Conservation (phyloP, 1,140 invertebrate species). For the Drosophila truncata region DNA sequence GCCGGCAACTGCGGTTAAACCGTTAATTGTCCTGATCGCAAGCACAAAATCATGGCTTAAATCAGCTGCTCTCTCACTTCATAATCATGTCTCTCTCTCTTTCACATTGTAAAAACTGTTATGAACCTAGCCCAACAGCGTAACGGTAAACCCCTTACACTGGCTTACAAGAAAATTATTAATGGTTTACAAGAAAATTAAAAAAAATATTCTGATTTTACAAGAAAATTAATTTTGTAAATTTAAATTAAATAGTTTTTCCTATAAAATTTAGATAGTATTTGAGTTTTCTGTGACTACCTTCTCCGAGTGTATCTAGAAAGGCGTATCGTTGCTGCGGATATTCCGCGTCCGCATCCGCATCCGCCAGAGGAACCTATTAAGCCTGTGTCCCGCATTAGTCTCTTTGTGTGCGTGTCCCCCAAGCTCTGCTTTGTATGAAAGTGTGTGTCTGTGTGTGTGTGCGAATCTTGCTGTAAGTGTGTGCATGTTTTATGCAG, state of each 20-base stretch:
- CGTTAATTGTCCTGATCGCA: slow-evolving; percentile 41
- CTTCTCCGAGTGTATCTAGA: slow-evolving; percentile 15
- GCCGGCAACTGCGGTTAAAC: slow-evolving; percentile 53
- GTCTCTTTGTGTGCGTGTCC: slow-evolving; percentile 42
- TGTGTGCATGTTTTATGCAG: slow-evolving; percentile 69
- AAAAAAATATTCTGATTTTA: too few species aligned
- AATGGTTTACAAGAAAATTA: too few species aligned
- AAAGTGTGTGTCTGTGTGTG: slow-evolving; percentile 32
- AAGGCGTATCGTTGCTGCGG: slow-evolving; percentile 28
- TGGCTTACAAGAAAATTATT: neutral
- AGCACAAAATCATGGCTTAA: slow-evolving; percentile 9
- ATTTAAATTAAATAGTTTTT: too few species aligned
- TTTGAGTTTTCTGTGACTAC: slow-evolving; percentile 1
- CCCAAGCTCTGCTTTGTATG: slow-evolving; percentile 35
- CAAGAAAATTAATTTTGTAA: too few species aligned
- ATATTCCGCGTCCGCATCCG: slow-evolving; percentile 32
- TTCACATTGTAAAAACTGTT: neutral
- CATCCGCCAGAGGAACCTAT: slow-evolving; percentile 48
- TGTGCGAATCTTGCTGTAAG: slow-evolving; percentile 11
- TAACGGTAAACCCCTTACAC: neutral
- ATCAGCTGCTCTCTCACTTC: slow-evolving; percentile 34
- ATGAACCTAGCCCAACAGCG: neutral
- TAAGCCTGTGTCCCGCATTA: slow-evolving; percentile 63
- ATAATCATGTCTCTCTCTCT: slow-evolving; percentile 13
- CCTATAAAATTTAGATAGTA: neutral